Conservation (phyloP, 2,888 invertebrate genomes). For the Anarsia innoxiella region DNA sequence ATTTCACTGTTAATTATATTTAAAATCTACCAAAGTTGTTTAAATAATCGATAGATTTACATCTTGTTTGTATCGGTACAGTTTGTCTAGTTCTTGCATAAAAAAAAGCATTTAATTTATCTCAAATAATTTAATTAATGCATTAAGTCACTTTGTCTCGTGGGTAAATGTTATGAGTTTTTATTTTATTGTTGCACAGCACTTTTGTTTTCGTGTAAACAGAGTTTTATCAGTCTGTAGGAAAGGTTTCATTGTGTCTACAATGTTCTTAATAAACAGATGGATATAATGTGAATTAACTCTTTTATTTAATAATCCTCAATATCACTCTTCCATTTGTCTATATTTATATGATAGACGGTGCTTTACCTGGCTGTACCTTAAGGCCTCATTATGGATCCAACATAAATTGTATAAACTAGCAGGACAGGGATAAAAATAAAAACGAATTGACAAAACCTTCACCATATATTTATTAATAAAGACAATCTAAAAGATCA, state of each 20-base stretch:
- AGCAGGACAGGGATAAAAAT: constrained; percentile 32
- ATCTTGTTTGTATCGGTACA: constrained; percentile 9
- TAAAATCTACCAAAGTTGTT: constrained; percentile 35
- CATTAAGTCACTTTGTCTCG: constrained; percentile 17
- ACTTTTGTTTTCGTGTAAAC: constrained; percentile 63
- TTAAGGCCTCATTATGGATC: no score
- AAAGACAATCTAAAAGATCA: constrained; percentile 77
- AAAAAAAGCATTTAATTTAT: constrained; percentile 16
- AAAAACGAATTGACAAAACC: constrained; percentile 70
- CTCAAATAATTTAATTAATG: constrained; percentile 16
- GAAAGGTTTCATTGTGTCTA: constrained; percentile 55
- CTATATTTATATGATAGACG: no score
- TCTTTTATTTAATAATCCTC: constrained; percentile 23
- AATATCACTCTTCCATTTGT: no score
- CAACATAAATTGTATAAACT: no score
- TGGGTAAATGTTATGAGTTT: constrained; percentile 38
- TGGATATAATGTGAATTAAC: constrained; percentile 43
- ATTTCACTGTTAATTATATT: constrained; percentile 31
- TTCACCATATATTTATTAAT: constrained; percentile 76
- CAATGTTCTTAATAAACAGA: constrained; percentile 70
- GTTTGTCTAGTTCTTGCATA: no score
- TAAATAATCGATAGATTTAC: constrained; percentile 24
- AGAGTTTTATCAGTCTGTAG: constrained; percentile 67
- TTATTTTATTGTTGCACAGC: constrained; percentile 69
- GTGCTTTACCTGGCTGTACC: not conserved